These are phyloP conservation scores for Drosophila borborema DNA, from an alignment of 2,888 invertebrate genomes.

Conservation along the genomic window DNA sequence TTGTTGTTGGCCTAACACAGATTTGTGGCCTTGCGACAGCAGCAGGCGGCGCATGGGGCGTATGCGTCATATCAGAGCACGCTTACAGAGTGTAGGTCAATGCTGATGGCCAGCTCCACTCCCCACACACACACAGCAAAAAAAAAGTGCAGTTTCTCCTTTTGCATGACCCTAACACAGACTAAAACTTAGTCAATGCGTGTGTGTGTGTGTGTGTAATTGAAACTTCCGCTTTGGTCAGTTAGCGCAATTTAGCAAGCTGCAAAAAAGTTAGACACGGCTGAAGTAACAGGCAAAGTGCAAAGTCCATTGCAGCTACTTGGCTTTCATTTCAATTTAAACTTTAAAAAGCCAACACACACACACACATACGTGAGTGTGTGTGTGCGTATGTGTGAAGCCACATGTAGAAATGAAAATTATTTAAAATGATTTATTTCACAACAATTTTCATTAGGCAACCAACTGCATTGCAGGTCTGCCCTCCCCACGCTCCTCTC, in stretches of 20 bases:
- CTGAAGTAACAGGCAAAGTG: constrained; percentile 80
- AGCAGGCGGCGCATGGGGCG: constrained; percentile 56
- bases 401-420: constrained; percentile 70
- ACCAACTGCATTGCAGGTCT: constrained; percentile 71
- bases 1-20: constrained; percentile 60
- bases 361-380: constrained; percentile 1
- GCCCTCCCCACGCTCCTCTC: neutral
- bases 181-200: constrained; percentile 7
- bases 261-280: constrained; percentile 76
- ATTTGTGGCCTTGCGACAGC: constrained; percentile 73
- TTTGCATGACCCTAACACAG: constrained; percentile 40
- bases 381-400: constrained; percentile 40
- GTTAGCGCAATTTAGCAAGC: constrained; percentile 81
- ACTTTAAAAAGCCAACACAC: constrained; percentile 60
- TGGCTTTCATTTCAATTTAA: constrained; percentile 79
- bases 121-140: constrained; percentile 9
- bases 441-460: constrained; percentile 77
- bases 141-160: constrained; percentile 12
- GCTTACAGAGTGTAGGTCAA: constrained; percentile 76
- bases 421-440: constrained; percentile 80
- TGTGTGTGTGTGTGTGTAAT: constrained; percentile 56
- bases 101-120: constrained; percentile 46
- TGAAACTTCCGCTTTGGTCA: constrained; percentile 81
- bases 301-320: constrained; percentile 78
- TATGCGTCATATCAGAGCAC: constrained; percentile 72